Evolutionary conservation across 2,797 vertebrate genomes (phyloP).

Genomic region (Threskiornis aethiopicus): DNA sequence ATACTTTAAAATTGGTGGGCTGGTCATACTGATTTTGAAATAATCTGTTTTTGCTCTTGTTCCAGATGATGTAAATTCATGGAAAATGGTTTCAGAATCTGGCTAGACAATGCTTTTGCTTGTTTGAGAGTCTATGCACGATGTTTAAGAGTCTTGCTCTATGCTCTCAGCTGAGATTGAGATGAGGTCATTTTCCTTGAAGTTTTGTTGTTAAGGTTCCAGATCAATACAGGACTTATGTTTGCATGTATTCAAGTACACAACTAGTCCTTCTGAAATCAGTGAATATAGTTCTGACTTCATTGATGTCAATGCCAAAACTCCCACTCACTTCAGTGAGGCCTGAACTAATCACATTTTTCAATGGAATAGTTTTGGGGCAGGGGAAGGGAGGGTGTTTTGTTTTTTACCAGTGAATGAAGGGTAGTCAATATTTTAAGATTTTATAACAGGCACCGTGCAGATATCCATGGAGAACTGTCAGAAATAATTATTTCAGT

Average conservation of each 20-base stretch:
- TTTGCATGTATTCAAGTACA: not conserved
- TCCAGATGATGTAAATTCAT: not conserved
- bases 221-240: not conserved
- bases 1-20: not conserved
- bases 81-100: not conserved
- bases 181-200: not conserved
- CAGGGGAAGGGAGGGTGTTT: not conserved
- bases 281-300: not conserved
- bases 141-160: not conserved
- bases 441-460: not conserved
- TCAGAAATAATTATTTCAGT: conserved; percentile 1
- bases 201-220: not conserved
- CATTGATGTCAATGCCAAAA: not conserved
- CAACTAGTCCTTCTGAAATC: not conserved
- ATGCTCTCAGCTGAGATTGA: not conserved
- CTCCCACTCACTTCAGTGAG: not conserved
- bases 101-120: not conserved
- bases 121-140: not conserved
- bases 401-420: not conserved
- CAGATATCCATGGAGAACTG: not conserved
- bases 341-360: not conserved
- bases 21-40: not conserved
- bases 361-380: not conserved
- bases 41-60: not conserved
- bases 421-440: not conserved